Evolutionary conservation across 2,888 invertebrate species (phyloP), one percentile per base, ranked within the genome.

Genomic region (Mechanitis messenoides): DNA sequence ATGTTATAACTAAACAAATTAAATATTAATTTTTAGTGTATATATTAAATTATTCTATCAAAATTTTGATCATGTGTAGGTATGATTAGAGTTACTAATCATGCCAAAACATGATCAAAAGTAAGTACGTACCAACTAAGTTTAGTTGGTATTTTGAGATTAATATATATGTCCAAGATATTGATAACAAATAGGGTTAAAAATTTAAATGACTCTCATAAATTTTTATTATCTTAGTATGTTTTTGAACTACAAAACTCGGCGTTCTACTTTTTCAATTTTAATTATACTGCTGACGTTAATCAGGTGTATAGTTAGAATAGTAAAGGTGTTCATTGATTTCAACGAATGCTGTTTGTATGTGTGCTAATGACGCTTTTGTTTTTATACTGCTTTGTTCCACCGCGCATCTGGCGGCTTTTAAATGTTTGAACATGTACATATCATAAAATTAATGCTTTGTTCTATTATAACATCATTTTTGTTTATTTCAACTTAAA

Each of bases 291-390:
- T 58, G 66, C 70, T 69, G 67, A 67, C 68, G 73, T 72, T 76
- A 74, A 75, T 73, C 61, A 60, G 63, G 53, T 46, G 64, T 62
- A 69, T 69, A 63, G 67, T 72, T 75, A 71, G 73, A 64, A 66
- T 70, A 66, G 74, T 75, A 72, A 73, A 73, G 68, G 68, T 68
- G 58, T 56, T 69, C 66, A 77, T 79, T 77, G 79, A 79, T 80
- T 74, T 69, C 58, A 58, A 59, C 45, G 55, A 45, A 54, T 47
- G 63, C 50, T 9, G 11, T 38, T 4, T 38, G 62, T 59, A 68
- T 67, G 74, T 57, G 20, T 63, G 60, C 62, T 60, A 60, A 61
- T 64, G 55, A 62, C 33, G 55, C 20, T 60, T 65, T 65, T 62
- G 59, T 62, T 64, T 61, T 67, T 53, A 50, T 50, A 50, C 31